Evolutionary conservation across 2,113 vertebrate species (phyloP), one percentile per base, ranked within the genome.

Genomic region (Cyphomyrus discorhynchus): DNA sequence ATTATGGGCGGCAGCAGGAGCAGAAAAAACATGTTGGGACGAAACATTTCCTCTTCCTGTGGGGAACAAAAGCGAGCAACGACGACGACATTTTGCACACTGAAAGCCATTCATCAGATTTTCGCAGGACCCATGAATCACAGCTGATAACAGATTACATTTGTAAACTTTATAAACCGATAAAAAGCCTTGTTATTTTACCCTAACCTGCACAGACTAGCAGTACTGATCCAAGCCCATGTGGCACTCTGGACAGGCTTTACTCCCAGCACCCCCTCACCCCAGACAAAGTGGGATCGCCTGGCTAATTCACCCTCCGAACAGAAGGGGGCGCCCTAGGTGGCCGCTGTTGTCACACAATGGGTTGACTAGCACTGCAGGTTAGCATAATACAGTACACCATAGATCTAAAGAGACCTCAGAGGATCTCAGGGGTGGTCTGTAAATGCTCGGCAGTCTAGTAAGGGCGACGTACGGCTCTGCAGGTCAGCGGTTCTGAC

Each of bases 31-130:
- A 99, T 99, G 94, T 99, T 99, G 91, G 98, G 98, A 42, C 98
- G 96, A 95, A 99, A 99, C 98, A 99, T 99, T 93, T 99, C 98
- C 94, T 99, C 98, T 92, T 99, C 98, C 98, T 99, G 93, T 92
- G 50, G 94, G 21, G 93, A 15, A 94, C 92, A 89, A 17, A 42
- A 42, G 35, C 2, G 35, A 80, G 5, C 35, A 77, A 42, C 17
- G 74, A 31, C n/a, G 27, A 31, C 3, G 0, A 19, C 35, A 42
- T 80, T 80, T 39, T 19, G 39, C 11, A 17, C 27, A 15, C 70
- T 77, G 70, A 77, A 15, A 39, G 31, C 27, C 1, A 17, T 39
- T 17, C n/a, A 35, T 74, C 27, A 42, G n/a, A 17, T 42, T 17
- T 42, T 42, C 13, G 27, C 24, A 66, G 24, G 24, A 66, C 58